Evolutionary conservation across 2,113 vertebrate genomes (phyloP), one percentile per base, ranked within the genome.

Genomic region (Coryphaenoides rupestris): DNA sequence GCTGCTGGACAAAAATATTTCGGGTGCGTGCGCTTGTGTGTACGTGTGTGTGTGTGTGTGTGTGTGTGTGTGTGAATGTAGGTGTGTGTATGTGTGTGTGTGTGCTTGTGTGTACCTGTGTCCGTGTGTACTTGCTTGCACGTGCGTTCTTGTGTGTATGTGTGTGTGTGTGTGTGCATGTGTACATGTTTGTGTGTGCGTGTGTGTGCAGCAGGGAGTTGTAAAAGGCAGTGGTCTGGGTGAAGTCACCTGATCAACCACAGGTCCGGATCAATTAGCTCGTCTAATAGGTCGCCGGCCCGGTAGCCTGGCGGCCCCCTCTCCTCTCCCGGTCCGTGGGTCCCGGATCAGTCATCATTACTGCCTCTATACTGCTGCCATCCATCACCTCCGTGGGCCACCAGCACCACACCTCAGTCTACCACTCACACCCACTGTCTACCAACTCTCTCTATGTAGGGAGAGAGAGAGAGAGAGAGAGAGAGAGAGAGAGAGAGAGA

Each of bases 201-300:
- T 24, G 23, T 17, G 2, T 23, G 40, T 2, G n/a, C 10, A 26
- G 52, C 16, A 19, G 46, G 4, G 2, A 15, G 57, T 59, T 28
- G 23, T 58, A 55, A 55, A 55, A 21, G 54, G 21, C 45, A 60
- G 33, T 59, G 55, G 62, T 66, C 21, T 16, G 55, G 21, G 50
- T 62, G 57, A 65, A 55, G 66, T 58, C 46, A 49, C 55, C 57
- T 60, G 47, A 47, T 59, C 46, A 63, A 72, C 66, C 70, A 68
- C 60, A 66, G 68, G 68, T 61, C 66, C 68, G 67, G 73, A 82
- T 86, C 84, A 84, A 74, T 83, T 84, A 86, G 76, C 66, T 72
- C 58, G 68, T 61, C 64, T 78, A 76, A 84, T 78, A 45, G 0
- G 60, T 73, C 67, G 63, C 59, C 66, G 66, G 63, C 70, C 53